These are phyloP conservation scores for Peucedramus taeniatus DNA, from an alignment of 2,113 vertebrate genomes.

Conservation along the genomic window DNA sequence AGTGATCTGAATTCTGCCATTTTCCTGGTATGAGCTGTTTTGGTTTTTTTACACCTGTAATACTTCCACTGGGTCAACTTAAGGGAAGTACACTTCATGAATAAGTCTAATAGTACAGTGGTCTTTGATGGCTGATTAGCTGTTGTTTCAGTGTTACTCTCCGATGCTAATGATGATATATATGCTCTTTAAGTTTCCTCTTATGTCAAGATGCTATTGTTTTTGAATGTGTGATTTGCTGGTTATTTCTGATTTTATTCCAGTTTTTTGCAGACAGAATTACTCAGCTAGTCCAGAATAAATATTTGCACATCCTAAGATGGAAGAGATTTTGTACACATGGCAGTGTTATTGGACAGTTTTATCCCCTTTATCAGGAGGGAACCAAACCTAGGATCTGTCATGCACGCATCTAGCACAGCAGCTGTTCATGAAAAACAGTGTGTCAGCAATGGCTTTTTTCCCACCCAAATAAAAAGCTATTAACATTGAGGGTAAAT, in stretches of 20 bases:
- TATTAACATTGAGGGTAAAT: not conserved
- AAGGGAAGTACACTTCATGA: not conserved
- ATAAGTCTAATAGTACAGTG: not conserved
- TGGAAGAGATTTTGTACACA: constrained; percentile 72
- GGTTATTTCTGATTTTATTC: constrained; percentile 23
- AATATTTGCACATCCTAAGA: constrained; percentile 73
- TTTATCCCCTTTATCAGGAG: constrained; percentile 78
- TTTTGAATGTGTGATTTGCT: not conserved
- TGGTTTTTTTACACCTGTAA: not conserved
- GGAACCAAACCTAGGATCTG: not conserved
- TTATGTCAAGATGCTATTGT: not conserved
- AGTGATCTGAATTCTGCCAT: not conserved
- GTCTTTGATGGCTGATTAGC: not conserved
- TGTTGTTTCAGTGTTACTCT: not conserved
- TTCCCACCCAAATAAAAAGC: not conserved
- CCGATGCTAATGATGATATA: not conserved
- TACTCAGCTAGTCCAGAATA: constrained; percentile 56
- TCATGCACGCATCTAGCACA: not conserved
- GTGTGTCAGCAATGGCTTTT: not conserved
- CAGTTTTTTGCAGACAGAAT: constrained; percentile 66
- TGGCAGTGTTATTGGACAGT: constrained; percentile 50
- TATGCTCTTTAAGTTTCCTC: not conserved
- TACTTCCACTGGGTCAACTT: not conserved
- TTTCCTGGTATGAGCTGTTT: not conserved
- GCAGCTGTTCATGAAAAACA: not conserved